Evolutionary conservation across 1,140 invertebrate species (phyloP), one percentile per base, ranked within the genome.

Genomic region (Colletes latitarsis): DNA sequence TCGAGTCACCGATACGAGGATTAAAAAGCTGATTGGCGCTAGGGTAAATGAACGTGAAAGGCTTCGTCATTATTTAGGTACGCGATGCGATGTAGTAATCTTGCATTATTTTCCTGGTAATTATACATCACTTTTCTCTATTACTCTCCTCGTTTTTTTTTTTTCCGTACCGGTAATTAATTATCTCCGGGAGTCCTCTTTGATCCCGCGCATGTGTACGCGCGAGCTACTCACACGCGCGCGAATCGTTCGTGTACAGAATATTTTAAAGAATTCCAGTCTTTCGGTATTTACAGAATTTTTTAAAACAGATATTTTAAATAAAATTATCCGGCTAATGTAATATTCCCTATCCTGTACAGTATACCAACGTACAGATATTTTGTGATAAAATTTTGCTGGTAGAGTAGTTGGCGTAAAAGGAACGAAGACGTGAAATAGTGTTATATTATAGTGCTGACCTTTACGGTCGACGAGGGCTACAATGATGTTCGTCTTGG

Each of bases 31-130:
- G 10, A 62, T 52, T 62, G n/a, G 49, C 30, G 49, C 15, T 21
- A 17, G 52, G 43, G 55, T 62, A 70, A 66, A 77, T 8, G 67
- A 70, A 62, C 58, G 30, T 43, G 30, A 64, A 71, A 72, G 49
- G 15, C 19, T 43, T 70, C 57, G 17, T 77, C 46, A 55, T 69
- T 68, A 63, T 52, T 53, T 21, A 9, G 15, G 15, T 39, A 14
- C 19, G 74, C 14, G 21, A 58, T 19, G 43, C 49, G 55, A 70
- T 70, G 30, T 70, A 43, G 57, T 43, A 70, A 77, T 70, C 30
- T 17, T 15, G 41, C 19, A 55, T 69, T 63, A 19, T 53, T 70
- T 43, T 19, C 67, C 14, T 67, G 14, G 9, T 49, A 41, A 77
- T 77, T 53, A 66, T 17, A 66, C 49, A 30, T 19, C 52, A 30